phyloP scores from a whole-genome alignment of 2,113 vertebrate genomes.

The Toxotes jaculatrix region DNA sequence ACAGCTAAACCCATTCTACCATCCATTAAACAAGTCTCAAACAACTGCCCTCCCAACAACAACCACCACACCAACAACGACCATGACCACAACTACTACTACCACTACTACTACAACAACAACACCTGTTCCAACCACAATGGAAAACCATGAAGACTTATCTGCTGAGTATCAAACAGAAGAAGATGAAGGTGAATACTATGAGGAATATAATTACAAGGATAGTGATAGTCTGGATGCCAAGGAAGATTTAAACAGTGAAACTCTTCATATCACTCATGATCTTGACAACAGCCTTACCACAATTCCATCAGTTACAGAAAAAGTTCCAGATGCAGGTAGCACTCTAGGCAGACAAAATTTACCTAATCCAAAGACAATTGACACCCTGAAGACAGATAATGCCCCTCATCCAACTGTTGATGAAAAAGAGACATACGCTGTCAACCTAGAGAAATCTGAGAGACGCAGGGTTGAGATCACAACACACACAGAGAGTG shows the following conservation, averaged over 20 bases:
- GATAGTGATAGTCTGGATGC: conserved; percentile 32
- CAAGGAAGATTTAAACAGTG: conserved; percentile 38
- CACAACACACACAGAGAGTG: conserved; percentile 13
- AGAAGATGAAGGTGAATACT: conserved; percentile 48
- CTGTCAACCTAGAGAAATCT: not conserved
- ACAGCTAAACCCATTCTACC: conserved; percentile 39
- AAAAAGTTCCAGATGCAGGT: conserved; percentile 1
- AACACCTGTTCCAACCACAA: conserved; percentile 46
- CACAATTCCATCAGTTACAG: conserved; percentile 28
- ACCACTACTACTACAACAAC: conserved; percentile 43
- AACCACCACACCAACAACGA: conserved; percentile 37
- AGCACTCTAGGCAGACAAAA: not conserved
- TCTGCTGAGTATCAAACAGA: conserved; percentile 57
- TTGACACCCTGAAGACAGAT: conserved; percentile 25
- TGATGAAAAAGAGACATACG: conserved; percentile 28
- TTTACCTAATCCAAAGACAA: conserved; percentile 39
- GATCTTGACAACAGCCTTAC: conserved; percentile 21
- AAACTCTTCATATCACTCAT: conserved; percentile 30
- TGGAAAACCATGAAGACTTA: conserved; percentile 21
- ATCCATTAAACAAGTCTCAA: conserved; percentile 53
- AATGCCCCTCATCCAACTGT: not conserved
- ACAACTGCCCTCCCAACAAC: conserved; percentile 42
- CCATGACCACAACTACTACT: conserved; percentile 1
- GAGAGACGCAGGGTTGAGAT: not conserved
- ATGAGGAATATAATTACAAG: conserved; percentile 61